Base-by-base conservation (phyloP, 2,888 invertebrate genomes). In the Biston betularia region DNA sequence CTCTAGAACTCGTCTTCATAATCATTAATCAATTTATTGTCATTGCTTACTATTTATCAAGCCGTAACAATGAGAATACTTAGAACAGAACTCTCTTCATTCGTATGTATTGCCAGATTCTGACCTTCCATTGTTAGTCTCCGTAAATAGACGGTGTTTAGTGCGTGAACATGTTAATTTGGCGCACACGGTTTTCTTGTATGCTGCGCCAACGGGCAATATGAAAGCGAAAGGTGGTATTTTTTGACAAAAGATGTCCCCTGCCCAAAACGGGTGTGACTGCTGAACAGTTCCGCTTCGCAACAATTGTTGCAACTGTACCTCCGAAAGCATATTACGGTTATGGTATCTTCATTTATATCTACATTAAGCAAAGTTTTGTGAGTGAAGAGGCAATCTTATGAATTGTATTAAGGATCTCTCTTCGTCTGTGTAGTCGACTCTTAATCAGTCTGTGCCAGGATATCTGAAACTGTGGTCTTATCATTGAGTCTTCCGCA, bases 91-190 rank as follows among this genome's bases (percentile, higher is more conserved):
- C 76, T 81, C 74, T 82, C 82, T 82, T 86, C 84, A 86, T 89
- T 87, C 84, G 87, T 86, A 87, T 87, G 87, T 86, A 82, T 80
- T 78, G 76, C 77, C 79, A 74, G 78, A 74, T 78, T 77, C 77
- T 85, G 92, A 86, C 93, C 92, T 93, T 93, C 90, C 87, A 89
- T 91, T 92, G 90, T 91, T 83, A 73, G 84, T 80, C 77, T 83
- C 84, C 86, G 82, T 85, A 89, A 89, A 92, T 89, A 90, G 85
- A 80, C 79, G 82, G 79, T 83, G 89, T 86, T 88, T 84, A 89
- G 84, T 89, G 83, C 84, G 79, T 84, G 82, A 84, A 88, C 87
- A 85, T 87, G 91, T 84, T 91, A 90, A 93, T 91, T 91, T 81
- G 76, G 81, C 79, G 78, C 79, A 83, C 88, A 88, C 86, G 70